Percentiles rank a stretch among this genome's conserved stretches.
Evolutionary conservation across 2,113 vertebrate species (phyloP).

Genomic region (Ivindomyrus marchei): DNA sequence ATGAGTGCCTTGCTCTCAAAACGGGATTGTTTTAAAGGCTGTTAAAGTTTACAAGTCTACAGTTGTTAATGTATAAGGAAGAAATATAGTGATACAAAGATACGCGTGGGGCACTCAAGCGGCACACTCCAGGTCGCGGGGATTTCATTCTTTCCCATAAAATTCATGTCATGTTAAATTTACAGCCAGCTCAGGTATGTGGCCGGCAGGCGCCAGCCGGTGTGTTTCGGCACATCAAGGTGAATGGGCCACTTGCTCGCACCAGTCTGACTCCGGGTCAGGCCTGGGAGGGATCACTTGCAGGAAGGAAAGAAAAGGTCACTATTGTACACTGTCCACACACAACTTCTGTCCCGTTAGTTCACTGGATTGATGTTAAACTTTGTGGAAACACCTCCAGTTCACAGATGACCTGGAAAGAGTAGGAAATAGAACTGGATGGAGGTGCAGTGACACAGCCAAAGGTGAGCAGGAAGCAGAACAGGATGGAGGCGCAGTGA

Average conservation of each 20-base stretch:
- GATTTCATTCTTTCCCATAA: constrained; percentile 40
- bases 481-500: too few species aligned
- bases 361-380: too few species aligned
- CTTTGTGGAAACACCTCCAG: background rate
- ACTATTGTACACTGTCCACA: background rate
- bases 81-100: constrained; percentile 29
- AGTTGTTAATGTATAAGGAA: constrained; percentile 47
- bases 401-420: background rate
- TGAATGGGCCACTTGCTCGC: background rate
- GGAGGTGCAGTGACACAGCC: background rate
- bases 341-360: background rate
- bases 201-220: background rate
- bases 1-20: constrained; percentile 30
- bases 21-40: constrained; percentile 46
- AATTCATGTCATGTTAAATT: constrained; percentile 46
- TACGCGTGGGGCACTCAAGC: constrained; percentile 50
- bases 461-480: background rate
- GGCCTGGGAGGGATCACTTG: constrained; percentile 25
- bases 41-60: constrained; percentile 51
- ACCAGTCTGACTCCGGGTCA: background rate
- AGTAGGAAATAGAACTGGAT: background rate
- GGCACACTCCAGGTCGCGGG: background rate
- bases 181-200: constrained; percentile 25
- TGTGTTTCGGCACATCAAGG: background rate
- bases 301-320: constrained; percentile 21